Evolutionary conservation across 2,888 invertebrate genomes (phyloP).

Genomic region (Ochropacha duplaris): DNA sequence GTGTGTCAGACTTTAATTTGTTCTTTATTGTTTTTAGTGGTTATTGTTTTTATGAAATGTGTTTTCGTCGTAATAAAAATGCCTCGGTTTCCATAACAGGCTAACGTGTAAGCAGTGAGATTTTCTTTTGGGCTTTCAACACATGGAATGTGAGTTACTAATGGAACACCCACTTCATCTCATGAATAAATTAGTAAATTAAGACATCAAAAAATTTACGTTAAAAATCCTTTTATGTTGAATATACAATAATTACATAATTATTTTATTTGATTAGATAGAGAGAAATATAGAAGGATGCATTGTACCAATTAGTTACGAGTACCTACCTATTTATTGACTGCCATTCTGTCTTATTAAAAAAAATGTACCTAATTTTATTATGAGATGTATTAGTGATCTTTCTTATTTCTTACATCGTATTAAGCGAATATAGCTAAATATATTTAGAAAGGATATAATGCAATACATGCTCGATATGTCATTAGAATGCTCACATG

Average conservation of each 20-base stretch:
- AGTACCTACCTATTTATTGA: background rate
- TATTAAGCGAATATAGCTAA: background rate
- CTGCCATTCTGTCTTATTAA: background rate
- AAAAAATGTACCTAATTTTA: too few species aligned
- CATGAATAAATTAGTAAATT: background rate
- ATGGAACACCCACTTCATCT: too few species aligned
- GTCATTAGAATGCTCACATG: background rate
- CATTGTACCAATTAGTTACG: too few species aligned
- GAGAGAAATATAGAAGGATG: too few species aligned
- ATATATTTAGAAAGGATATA: background rate
- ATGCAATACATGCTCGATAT: background rate
- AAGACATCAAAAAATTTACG: too few species aligned
- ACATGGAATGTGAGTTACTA: background rate
- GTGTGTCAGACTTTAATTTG: slow-evolving; percentile 72
- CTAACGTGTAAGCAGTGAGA: slow-evolving; percentile 32
- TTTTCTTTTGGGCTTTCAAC: slow-evolving; percentile 29
- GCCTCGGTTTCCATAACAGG: slow-evolving; percentile 47
- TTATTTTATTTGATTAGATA: too few species aligned
- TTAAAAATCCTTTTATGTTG: too few species aligned
- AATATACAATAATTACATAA: too few species aligned
- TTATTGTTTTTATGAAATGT: slow-evolving; percentile 74
- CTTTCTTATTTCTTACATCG: background rate
- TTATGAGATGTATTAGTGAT: too few species aligned
- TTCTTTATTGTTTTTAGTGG: slow-evolving; percentile 77
- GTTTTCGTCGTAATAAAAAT: slow-evolving; percentile 58